Evolutionary conservation across 2,888 invertebrate genomes (phyloP).

Genomic region (Miltochrista miniata): DNA sequence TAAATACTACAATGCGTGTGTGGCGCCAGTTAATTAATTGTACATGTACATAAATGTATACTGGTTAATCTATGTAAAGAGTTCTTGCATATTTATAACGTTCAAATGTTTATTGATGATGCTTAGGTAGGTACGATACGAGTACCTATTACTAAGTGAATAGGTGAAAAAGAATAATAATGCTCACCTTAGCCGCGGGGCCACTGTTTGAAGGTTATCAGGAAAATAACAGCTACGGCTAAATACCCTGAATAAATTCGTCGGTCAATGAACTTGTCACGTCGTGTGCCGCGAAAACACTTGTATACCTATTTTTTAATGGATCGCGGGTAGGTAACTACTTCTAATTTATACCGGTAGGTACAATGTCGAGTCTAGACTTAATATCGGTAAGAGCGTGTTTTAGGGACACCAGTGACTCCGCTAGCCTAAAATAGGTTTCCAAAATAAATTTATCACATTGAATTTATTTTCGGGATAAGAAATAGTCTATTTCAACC

Average conservation of each 20-base stretch:
- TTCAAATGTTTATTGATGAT: neutral
- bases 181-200: conserved; percentile 42
- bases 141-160: conserved; percentile 25
- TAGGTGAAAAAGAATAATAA: conserved; percentile 21
- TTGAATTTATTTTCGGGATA: too few species aligned
- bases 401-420: too few species aligned
- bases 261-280: conserved; percentile 54
- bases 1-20: too few species aligned
- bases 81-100: conserved; percentile 1
- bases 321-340: neutral
- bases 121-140: too few species aligned
- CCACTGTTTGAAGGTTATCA: conserved; percentile 55
- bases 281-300: conserved; percentile 47
- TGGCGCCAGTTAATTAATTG: too few species aligned
- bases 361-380: too few species aligned
- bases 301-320: conserved; percentile 30
- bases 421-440: too few species aligned
- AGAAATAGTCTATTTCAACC: too few species aligned
- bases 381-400: too few species aligned
- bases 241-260: conserved; percentile 57
- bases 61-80: neutral
- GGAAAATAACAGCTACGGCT: conserved; percentile 44
- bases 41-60: neutral
- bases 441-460: too few species aligned
- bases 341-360: too few species aligned